Conservation (phyloP, 2,797 vertebrate species). For the Myotis daubentonii region DNA sequence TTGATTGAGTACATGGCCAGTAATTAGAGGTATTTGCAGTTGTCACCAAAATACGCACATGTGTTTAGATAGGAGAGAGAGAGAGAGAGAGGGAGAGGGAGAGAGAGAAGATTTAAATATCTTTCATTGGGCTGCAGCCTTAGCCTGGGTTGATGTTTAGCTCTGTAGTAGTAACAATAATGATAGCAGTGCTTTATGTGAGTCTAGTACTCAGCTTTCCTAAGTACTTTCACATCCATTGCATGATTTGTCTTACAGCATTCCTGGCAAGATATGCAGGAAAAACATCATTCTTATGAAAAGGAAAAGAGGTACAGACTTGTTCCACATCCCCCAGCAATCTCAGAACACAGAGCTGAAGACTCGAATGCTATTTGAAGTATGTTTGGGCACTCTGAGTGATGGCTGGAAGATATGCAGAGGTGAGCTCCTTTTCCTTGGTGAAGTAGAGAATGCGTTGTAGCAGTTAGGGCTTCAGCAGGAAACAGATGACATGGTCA, state of each 20-base stretch:
- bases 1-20: neutral
- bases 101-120: neutral
- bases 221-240: neutral
- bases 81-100: no score
- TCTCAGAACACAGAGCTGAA: neutral
- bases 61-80: neutral
- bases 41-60: neutral
- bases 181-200: neutral
- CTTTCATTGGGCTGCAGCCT: neutral
- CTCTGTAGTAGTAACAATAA: neutral
- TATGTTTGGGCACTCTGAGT: fast-evolving
- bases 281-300: neutral
- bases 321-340: neutral
- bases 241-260: neutral
- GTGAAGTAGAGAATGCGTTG: neutral
- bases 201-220: neutral
- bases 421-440: neutral
- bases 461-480: neutral
- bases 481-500: neutral
- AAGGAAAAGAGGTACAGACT: neutral
- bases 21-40: neutral
- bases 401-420: neutral
- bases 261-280: neutral
- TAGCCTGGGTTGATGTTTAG: neutral
- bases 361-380: neutral